Evolutionary conservation across 2,797 vertebrate species (phyloP), one percentile per base, ranked within the genome.

Genomic region (Clangula hyemalis): DNA sequence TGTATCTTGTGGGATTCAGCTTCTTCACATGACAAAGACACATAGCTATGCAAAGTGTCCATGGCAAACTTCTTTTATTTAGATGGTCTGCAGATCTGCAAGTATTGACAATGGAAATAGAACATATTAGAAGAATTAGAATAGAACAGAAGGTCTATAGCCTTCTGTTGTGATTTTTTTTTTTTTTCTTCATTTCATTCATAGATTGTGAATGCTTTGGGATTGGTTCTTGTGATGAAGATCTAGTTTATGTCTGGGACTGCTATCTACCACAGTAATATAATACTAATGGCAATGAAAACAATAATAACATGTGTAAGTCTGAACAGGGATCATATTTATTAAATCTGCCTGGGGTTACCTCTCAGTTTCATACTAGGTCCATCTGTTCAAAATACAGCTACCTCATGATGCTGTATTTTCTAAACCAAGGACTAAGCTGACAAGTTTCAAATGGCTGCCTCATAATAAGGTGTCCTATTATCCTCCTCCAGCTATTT

Each of bases 401-500:
- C n/a, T 81, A 13, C 1, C 76, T 21, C 49, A 11, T 4, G 12
- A 34, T 72, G 82, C 24, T 75, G 58, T 28, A 68, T 74, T 61
- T 93, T 81, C 53, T 84, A 85, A 95, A 47, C 8, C 72, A 68
- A 77, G 19, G 57, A 72, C 64, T 73, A 64, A 80, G 47, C 75
- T 87, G 87, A 77, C 71, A 94, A 62, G 51, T 86, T 88, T 78
- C 77, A 70, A 76, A 49, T 56, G 88, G 38, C 90, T 94, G 1
- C 56, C 94, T 94, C 80, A 60, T 93, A 91, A 94, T 78, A 95
- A 91, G 38, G 88, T 96, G 88, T 78, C 83, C 79, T 60, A 84
- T 88, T 95, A 81, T 90, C 80, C 74, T 94, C 85, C 93, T 90
- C 83, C 77, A 95, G 85, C 85, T 95, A 86, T 94, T 96, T 96